Conservation (phyloP, 2,888 invertebrate species). For the Caenorhabditis sp. region DNA sequence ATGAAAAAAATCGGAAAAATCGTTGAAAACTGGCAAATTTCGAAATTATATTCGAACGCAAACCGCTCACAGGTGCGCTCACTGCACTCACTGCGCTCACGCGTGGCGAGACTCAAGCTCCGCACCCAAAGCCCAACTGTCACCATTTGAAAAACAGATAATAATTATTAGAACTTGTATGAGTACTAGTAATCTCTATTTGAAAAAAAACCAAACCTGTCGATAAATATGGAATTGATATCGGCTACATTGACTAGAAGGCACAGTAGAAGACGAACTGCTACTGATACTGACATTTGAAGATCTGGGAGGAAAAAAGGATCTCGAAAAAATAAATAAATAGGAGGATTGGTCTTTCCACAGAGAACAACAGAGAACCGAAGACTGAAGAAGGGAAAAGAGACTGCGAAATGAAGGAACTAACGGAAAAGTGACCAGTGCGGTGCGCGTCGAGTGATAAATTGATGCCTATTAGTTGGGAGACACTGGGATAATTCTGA, state of each 20-base stretch:
- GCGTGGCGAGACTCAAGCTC: too few species aligned
- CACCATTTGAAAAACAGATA: too few species aligned
- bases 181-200: too few species aligned
- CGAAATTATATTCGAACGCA: too few species aligned
- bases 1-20: too few species aligned
- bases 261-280: neutral
- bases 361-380: conserved; percentile 25
- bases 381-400: conserved; percentile 19
- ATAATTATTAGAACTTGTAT: too few species aligned
- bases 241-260: conserved; percentile 2
- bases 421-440: conserved; percentile 22
- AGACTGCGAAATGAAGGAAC: conserved; percentile 10
- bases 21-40: too few species aligned
- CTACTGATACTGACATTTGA: conserved; percentile 31
- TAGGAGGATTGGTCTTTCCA: neutral
- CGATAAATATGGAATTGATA: conserved; percentile 28
- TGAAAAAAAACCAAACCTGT: conserved; percentile 30
- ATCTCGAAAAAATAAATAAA: neutral
- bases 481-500: neutral
- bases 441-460: conserved; percentile 34
- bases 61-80: too few species aligned
- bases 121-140: too few species aligned
- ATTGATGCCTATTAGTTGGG: conserved; percentile 46
- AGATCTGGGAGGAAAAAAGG: conserved; percentile 28
- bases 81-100: too few species aligned